These are phyloP conservation scores for Diplodus sargus DNA, from an alignment of 2,797 vertebrate genomes.

Conservation along the genomic window DNA sequence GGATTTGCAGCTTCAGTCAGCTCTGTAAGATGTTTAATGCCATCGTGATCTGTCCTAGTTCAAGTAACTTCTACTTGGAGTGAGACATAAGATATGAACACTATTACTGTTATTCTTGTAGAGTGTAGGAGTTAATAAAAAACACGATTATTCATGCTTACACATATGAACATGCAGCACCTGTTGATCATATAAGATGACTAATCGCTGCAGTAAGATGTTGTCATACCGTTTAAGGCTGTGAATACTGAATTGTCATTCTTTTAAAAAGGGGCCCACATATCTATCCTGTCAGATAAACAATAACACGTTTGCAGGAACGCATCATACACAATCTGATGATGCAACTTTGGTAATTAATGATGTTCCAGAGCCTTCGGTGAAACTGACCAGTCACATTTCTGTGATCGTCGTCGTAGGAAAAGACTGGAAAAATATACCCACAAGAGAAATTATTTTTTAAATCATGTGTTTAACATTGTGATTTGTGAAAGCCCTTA, in stretches of 20 bases:
- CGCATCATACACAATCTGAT: not conserved
- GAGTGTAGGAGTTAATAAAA: not conserved
- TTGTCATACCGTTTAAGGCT: conserved; percentile 39
- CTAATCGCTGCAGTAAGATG: conserved; percentile 1
- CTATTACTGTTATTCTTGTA: not conserved
- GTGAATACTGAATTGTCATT: not conserved
- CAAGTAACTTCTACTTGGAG: not conserved
- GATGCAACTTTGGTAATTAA: no score
- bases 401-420: no score
- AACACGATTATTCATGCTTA: not conserved
- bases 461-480: no score
- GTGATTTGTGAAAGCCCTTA: no score
- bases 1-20: not conserved
- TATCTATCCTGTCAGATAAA: not conserved
- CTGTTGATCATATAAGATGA: not conserved
- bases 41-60: not conserved
- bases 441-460: no score
- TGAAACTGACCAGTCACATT: no score
- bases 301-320: not conserved
- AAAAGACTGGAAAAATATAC: no score
- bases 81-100: not conserved
- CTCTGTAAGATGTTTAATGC: not conserved
- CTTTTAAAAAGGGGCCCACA: not conserved
- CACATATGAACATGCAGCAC: not conserved
- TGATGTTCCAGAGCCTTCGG: no score